Percentiles rank a stretch among this genome's conserved stretches.
Conservation (phyloP, 2,113 vertebrate species). For the Apteryx owenii region DNA sequence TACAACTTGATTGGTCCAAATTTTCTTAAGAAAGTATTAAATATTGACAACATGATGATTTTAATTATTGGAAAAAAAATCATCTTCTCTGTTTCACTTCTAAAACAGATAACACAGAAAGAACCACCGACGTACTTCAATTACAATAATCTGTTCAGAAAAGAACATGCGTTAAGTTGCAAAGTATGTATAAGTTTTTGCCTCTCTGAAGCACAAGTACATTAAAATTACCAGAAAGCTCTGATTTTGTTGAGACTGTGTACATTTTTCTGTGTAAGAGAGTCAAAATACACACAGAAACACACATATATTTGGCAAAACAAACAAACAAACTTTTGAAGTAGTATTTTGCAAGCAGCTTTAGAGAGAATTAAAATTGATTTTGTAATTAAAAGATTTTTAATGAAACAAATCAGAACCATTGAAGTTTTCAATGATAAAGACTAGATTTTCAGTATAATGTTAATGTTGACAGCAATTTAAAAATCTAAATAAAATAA, state of each 20-base stretch:
- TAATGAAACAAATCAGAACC: background rate
- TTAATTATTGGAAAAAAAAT: background rate
- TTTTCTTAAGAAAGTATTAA: background rate
- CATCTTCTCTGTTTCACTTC: background rate
- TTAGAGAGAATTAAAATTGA: background rate
- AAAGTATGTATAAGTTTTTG: background rate
- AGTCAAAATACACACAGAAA: background rate
- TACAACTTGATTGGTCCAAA: background rate
- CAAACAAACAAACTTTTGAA: background rate
- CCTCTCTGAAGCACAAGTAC: background rate
- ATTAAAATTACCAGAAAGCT: background rate
- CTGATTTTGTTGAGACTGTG: background rate
- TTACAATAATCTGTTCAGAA: background rate
- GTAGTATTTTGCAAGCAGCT: background rate
- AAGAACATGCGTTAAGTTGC: background rate
- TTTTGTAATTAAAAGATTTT: background rate
- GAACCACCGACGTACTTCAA: background rate
- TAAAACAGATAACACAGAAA: background rate
- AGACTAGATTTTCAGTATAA: background rate
- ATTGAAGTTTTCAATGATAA: background rate
- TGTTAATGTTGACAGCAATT: background rate
- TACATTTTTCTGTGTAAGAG: background rate
- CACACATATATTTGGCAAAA: background rate
- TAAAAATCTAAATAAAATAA: background rate
- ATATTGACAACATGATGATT: background rate